Evolutionary conservation across 2,797 vertebrate species (phyloP), one percentile per base, ranked within the genome.

Genomic region (Basileuterus tristriatus): DNA sequence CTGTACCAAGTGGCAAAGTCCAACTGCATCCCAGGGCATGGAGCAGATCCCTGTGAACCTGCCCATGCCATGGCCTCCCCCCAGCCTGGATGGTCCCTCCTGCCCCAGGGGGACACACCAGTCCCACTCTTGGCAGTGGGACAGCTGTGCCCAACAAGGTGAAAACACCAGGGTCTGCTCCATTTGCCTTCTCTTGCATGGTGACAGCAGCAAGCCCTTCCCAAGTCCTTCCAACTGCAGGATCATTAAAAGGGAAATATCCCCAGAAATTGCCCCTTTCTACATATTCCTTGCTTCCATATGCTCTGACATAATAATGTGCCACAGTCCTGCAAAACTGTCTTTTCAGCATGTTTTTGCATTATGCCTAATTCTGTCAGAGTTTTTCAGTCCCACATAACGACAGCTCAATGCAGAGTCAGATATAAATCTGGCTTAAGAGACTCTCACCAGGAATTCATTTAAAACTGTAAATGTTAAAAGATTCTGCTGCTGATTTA

Each of bases 381-480:
- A 97, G 97, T 97, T 98, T 98, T 96, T 96, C 94, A 95, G 97
- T 89, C 98, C 97, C 96, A 85, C 96, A 91, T 98, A 98, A 98
- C 58, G 97, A 98, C 97, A 98, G 97, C 97, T 98, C 98, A 98
- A 96, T 98, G 97, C 97, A 97, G 97, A 98, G 98, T 95, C 98
- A 97, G 98, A 98, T 98, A 98, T 98, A 98, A 98, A 98, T 98
- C 98, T 98, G 96, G 98, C 98, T 98, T 98, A 98, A 98, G 97
- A 98, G 98, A 98, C 97, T 98, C 98, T 98, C 97, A 97, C 97
- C 97, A 98, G 97, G 97, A 98, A 98, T 98, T 98, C 97, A 98
- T 98, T 98, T 98, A 97, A 98, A 98, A 97, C 96, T 96, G 95
- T 97, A 98, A 98, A 98, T 98, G 98, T 98, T 98, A 97, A 98